Evolutionary conservation across 2,113 vertebrate genomes (phyloP).

Genomic region (Pterocles orientalis): DNA sequence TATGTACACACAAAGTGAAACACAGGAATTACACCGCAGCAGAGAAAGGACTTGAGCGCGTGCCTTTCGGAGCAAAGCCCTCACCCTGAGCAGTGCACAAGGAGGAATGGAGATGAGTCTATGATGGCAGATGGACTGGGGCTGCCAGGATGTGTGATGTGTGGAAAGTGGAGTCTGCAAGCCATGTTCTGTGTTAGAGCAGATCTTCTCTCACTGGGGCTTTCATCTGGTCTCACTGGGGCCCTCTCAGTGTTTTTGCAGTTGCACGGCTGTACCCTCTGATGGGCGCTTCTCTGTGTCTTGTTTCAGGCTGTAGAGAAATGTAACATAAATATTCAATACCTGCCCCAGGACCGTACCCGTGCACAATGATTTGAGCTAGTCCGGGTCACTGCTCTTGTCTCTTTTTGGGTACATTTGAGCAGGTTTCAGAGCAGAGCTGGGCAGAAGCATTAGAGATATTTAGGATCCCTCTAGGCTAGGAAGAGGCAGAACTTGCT

Average conservation of each 20-base stretch:
- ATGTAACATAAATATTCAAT: neutral
- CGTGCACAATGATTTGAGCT: neutral
- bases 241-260: neutral
- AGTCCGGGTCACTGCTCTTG: neutral
- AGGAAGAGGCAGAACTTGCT: slow-evolving; percentile 52
- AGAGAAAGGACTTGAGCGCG: neutral
- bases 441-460: neutral
- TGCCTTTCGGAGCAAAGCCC: accelerated
- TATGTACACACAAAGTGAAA: neutral
- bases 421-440: neutral
- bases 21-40: neutral
- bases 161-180: neutral
- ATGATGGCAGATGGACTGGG: neutral
- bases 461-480: neutral
- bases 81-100: accelerated
- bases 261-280: neutral
- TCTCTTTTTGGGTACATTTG: neutral
- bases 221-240: neutral
- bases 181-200: neutral
- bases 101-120: neutral
- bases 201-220: neutral
- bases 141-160: neutral
- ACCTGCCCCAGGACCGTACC: neutral
- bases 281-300: neutral
- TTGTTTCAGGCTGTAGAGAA: neutral